A percentile compares a stretch with the other conserved stretches of the same genome.
phyloP scores from a whole-genome alignment of 2,888 invertebrate genomes.

The Platycnemis pennipes region DNA sequence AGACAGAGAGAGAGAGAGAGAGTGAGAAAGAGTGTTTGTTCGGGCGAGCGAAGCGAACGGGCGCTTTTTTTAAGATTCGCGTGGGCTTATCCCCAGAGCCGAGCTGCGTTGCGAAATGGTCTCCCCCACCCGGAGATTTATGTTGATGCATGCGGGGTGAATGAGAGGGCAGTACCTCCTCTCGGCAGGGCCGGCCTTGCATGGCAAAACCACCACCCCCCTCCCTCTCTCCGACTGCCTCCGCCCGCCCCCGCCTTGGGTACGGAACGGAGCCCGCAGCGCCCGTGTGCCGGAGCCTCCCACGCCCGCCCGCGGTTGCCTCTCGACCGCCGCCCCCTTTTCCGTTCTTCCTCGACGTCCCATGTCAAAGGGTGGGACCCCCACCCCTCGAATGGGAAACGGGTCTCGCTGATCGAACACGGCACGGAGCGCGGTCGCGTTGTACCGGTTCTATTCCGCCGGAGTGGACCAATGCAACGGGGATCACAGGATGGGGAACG shows the following conservation, averaged over 20 bases:
- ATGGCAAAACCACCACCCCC: neutral
- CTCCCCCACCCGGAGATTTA: neutral
- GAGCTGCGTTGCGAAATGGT: slow-evolving; percentile 10
- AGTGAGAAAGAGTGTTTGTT: neutral
- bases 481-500: neutral
- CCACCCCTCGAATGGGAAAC: neutral
- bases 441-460: neutral
- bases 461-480: neutral
- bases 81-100: neutral
- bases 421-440: neutral
- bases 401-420: neutral
- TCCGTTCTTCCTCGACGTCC: neutral
- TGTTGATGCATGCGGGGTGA: slow-evolving; percentile 47
- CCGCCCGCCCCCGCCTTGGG: neutral
- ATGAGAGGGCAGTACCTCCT: neutral
- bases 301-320: neutral
- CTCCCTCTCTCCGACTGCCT: neutral
- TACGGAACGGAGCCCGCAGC: neutral
- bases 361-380: neutral
- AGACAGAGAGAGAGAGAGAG: too few relatives aligned
- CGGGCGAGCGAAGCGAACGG: neutral
- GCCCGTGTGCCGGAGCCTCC: neutral
- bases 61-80: neutral
- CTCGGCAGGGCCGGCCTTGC: neutral
- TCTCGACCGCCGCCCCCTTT: neutral